Base-by-base conservation (phyloP, 2,888 invertebrate species). In the Scaptodrosophila latifasciaeformis region DNA sequence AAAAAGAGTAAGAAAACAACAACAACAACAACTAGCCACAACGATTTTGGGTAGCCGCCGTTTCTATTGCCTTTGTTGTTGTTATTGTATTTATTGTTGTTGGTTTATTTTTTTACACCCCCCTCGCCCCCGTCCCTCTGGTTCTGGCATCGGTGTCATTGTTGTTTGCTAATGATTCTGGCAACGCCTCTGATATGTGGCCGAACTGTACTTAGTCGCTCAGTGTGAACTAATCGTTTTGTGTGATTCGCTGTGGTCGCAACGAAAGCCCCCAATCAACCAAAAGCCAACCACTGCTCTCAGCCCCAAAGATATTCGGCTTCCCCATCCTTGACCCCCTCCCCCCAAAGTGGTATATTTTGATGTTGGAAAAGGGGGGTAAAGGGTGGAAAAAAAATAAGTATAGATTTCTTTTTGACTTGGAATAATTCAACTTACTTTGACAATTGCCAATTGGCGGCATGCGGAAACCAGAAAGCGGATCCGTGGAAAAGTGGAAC, bases 401-500 rank as follows among this genome's bases (percentile, higher is more conserved):
- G n/a, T n/a, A n/a, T n/a, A n/a, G n/a, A 34, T 5, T 34, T 12
- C 12, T 12, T 1, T 12, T 34, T 34, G 34, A 13, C 12, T 34
- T 34, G 13, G 12, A 35, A 24, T 5, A n/a, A 39, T 39, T 24
- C 7, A 42, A 93, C 95, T 94, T 87, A 95, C 95, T 95, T 87
- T 95, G 95, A 87, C 95, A 95, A 79, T 94, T 93, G 83, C 92
- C 93, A 87, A 95, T 95, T 70, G 95, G 94, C 62, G 94, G 94
- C 93, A 95, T 95, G 58, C 95, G 90, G 87, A 95, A 95, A 66
- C 93, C 93, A 40, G 94, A 94, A 43, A 95, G 89, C 34, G 95
- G 95, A 87, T 95, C 95, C 53, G 94, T 91, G 68, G 95, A 95
- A 82, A 96, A 94, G 55, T 94, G 92, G 86, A 95, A 94, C 49